Percentiles rank a stretch among this genome's conserved stretches.
Evolutionary conservation across 1,140 invertebrate genomes (phyloP).

Genomic region (Drosophila serrata): DNA sequence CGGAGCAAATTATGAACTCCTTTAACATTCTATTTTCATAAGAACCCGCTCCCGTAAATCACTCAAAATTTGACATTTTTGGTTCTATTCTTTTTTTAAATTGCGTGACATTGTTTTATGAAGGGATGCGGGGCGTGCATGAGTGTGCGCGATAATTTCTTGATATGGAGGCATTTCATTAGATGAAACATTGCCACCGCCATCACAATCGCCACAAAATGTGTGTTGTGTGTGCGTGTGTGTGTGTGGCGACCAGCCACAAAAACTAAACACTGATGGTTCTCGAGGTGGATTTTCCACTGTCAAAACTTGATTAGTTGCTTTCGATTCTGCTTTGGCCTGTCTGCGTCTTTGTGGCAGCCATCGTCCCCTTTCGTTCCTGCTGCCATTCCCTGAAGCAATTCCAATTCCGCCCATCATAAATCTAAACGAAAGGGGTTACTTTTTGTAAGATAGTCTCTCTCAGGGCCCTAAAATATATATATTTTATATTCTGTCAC

Average conservation of each 20-base stretch:
- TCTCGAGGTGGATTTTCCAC: slow-evolving; percentile 73
- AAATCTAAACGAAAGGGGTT: slow-evolving; percentile 73
- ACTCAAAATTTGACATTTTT: slow-evolving; percentile 84
- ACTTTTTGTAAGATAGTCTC: slow-evolving; percentile 51
- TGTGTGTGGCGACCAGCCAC: slow-evolving; percentile 27
- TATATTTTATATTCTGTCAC: slow-evolving; percentile 70
- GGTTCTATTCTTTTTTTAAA: slow-evolving; percentile 56
- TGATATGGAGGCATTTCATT: slow-evolving; percentile 71
- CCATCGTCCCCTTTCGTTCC: slow-evolving; percentile 26
- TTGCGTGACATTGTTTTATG: slow-evolving; percentile 85
- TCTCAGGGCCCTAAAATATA: slow-evolving; percentile 49
- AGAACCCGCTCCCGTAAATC: slow-evolving; percentile 78
- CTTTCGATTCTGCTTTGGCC: slow-evolving; percentile 60
- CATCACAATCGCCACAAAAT: slow-evolving; percentile 16
- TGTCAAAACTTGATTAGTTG: slow-evolving; percentile 81
- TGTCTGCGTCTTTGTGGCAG: slow-evolving; percentile 8
- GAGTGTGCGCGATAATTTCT: slow-evolving; percentile 39
- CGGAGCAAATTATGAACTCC: slow-evolving; percentile 70
- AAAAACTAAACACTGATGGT: slow-evolving; percentile 46
- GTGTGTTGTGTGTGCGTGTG: too few species aligned
- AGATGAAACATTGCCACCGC: slow-evolving; percentile 45
- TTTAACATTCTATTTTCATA: slow-evolving; percentile 66
- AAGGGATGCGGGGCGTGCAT: slow-evolving; percentile 37
- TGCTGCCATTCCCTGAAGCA: slow-evolving; percentile 24
- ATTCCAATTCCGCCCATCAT: slow-evolving; percentile 63